phyloP scores from a whole-genome alignment of 2,797 vertebrate genomes.

The Enteromius argenteus region DNA sequence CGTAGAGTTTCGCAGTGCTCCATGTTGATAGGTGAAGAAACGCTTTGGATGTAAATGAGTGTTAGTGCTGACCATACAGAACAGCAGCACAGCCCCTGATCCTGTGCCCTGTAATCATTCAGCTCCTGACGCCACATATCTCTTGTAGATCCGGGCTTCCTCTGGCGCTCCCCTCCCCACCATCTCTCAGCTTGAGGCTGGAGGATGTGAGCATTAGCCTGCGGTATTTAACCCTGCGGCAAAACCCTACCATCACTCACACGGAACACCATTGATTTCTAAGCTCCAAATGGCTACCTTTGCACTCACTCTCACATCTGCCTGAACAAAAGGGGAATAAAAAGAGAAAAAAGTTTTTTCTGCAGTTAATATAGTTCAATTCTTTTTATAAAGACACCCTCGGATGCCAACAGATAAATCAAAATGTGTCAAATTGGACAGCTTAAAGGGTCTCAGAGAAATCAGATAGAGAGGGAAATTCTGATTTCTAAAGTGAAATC shows the following conservation, averaged over 20 bases:
- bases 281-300: conserved; percentile 59
- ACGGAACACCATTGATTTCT: conserved; percentile 59
- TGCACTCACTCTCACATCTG: conserved; percentile 54
- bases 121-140: conserved; percentile 35
- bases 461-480: not conserved
- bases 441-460: not conserved
- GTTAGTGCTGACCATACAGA: conserved; percentile 38
- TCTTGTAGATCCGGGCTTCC: conserved; percentile 10
- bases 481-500: not conserved
- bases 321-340: conserved; percentile 58
- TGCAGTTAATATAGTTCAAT: not conserved
- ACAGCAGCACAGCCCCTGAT: conserved; percentile 11
- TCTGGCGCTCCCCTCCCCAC: not conserved
- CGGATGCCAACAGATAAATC: not conserved
- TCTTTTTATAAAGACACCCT: not conserved
- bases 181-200: conserved; percentile 24
- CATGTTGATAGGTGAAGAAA: conserved; percentile 32
- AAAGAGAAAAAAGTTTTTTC: conserved; percentile 36
- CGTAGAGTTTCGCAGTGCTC: not conserved
- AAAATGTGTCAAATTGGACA: not conserved
- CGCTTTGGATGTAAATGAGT: conserved; percentile 47
- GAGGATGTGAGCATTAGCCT: conserved; percentile 42
- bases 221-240: conserved; percentile 52
- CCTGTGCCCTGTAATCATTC: conserved; percentile 46
- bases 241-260: conserved; percentile 52